Base-by-base conservation (phyloP, 2,888 invertebrate species). In the Geophilus truncorum region DNA sequence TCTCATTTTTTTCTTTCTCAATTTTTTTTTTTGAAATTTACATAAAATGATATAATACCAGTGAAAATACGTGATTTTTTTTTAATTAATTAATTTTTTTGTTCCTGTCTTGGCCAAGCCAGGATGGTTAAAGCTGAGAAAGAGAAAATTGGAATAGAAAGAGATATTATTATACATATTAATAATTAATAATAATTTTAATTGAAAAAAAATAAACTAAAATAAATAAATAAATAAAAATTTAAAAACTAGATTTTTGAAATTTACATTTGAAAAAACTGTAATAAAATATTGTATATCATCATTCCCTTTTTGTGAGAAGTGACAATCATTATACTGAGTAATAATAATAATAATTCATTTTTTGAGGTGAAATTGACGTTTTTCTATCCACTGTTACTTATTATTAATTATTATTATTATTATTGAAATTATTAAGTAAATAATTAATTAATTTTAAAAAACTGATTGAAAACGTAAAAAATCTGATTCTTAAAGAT, bases 71-170 rank as follows among this genome's bases (percentile, higher is more conserved):
- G 28, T 70, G 70, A 28, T 70, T 10, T 57, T 57, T 75, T 75
- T 77, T 77, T 77, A 30, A n/a, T 77, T 30, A n/a, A n/a, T 2
- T 32, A 2, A 77, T 77, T 77, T 77, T 34, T 77, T 77, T 34
- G 3, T 10, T 34, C 51, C 23, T 18, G 30, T 25, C 79, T 25
- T 79, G 79, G 79, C 79, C 79, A 45, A 79, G 79, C 79, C 79
- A 45, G 45, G 30, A 28, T 45, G n/a, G 45, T 5, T n/a, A 40
- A 40, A 5, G 40, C 40, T 6, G 40, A 40, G 40, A 40, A 40
- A 40, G 40, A 15, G 9, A 9, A 40, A 40, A 40, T 6, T 10
- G 40, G 2, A 12, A 45, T 45, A 18, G n/a, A 18, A 45, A 45
- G n/a, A 45, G 45, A 45, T 45, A 45, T 45, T 40, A 40, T 40